These are phyloP conservation scores for Gonioctena quinquepunctata DNA, from an alignment of 1,140 invertebrate genomes.

Conservation along the genomic window DNA sequence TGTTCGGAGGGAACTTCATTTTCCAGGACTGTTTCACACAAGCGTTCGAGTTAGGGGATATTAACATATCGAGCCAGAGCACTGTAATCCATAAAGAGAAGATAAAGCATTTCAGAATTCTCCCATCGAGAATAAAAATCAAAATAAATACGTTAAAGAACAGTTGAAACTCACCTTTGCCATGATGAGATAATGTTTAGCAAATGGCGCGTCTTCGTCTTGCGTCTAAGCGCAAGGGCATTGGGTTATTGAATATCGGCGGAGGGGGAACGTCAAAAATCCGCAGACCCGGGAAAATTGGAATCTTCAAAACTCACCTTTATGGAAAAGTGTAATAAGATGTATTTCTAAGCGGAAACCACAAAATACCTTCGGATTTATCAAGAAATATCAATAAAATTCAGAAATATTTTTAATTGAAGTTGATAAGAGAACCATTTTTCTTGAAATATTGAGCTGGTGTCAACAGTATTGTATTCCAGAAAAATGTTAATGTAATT, in stretches of 20 bases:
- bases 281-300: conserved; percentile 34
- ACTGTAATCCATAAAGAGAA: no score
- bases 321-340: background rate
- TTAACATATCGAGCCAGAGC: no score
- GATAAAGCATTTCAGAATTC: no score
- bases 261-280: conserved; percentile 32
- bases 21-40: conserved; percentile 17
- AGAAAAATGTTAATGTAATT: no score
- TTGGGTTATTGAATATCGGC: conserved; percentile 35
- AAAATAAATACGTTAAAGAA: background rate
- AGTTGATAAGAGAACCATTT: background rate
- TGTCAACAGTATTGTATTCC: no score
- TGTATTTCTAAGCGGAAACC: background rate
- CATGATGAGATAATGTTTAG: conserved; percentile 56
- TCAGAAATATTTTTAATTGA: background rate
- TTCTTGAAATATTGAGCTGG: background rate
- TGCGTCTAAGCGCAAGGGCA: conserved; percentile 49
- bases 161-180: conserved; percentile 53
- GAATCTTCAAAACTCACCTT: background rate
- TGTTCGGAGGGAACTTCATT: background rate
- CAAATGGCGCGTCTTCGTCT: conserved; percentile 55
- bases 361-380: background rate
- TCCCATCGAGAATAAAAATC: background rate
- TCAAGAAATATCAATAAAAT: background rate
- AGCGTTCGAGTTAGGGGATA: no score